Evolutionary conservation across 2,888 invertebrate genomes (phyloP).

Genomic region (Drosophila infuscata): DNA sequence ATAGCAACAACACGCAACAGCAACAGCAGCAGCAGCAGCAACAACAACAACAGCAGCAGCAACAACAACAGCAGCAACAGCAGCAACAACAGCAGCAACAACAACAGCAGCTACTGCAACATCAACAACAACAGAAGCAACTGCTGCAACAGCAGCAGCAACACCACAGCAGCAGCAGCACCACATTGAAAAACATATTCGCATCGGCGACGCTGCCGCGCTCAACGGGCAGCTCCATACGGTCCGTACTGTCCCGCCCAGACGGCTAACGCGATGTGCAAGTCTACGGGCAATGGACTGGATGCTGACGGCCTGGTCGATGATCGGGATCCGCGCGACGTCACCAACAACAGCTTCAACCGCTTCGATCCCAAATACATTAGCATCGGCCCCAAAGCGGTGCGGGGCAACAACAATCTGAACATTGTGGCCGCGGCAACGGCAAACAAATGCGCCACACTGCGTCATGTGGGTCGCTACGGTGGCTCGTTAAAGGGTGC

Average conservation of each 20-base stretch:
- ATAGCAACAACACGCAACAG: slow-evolving; percentile 81
- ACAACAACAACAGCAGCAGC: slow-evolving; percentile 9
- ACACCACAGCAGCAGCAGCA: slow-evolving; percentile 48
- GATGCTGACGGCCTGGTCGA: slow-evolving; percentile 73
- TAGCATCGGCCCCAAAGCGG: slow-evolving; percentile 85
- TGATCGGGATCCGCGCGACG: slow-evolving; percentile 85
- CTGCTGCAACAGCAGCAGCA: slow-evolving; percentile 47
- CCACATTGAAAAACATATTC: slow-evolving; percentile 83
- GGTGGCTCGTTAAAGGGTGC: slow-evolving; percentile 84
- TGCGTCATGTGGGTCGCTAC: slow-evolving; percentile 85
- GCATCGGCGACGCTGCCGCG: slow-evolving; percentile 84
- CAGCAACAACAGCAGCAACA: slow-evolving; percentile 42
- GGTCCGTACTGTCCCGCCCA: slow-evolving; percentile 83
- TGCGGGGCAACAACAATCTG: slow-evolving; percentile 83
- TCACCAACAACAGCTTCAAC: slow-evolving; percentile 85
- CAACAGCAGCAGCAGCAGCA: slow-evolving; percentile 52
- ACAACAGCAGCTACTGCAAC: slow-evolving; percentile 56
- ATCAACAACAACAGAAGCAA: slow-evolving; percentile 53
- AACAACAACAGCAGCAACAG: slow-evolving; percentile 43
- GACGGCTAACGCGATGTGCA: slow-evolving; percentile 82
- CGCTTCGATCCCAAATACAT: slow-evolving; percentile 85
- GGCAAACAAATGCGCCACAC: slow-evolving; percentile 84
- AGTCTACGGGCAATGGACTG: slow-evolving; percentile 81
- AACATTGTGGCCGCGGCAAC: slow-evolving; percentile 82
- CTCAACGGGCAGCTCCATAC: slow-evolving; percentile 83